phyloP scores from a whole-genome alignment of 2,888 invertebrate species.

The Caenorhabditis wallacei region DNA sequence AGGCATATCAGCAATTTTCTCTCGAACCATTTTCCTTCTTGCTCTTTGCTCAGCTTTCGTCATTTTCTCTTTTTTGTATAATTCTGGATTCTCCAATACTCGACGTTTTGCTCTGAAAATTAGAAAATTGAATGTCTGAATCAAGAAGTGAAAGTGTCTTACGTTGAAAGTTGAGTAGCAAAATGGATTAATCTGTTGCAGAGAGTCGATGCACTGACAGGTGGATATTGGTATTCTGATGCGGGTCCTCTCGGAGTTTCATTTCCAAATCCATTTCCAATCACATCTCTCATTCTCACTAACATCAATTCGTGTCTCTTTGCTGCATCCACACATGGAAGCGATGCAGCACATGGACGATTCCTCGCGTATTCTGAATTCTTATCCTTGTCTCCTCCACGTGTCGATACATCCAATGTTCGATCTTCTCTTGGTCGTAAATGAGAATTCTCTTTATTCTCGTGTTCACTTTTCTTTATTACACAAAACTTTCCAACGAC shows the following conservation, averaged over 20 bases:
- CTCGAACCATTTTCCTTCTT: slow-evolving; percentile 88
- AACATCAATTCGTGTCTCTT: slow-evolving; percentile 86
- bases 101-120: slow-evolving; percentile 88
- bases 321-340: slow-evolving; percentile 88
- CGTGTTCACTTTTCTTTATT: slow-evolving; percentile 75
- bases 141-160: slow-evolving; percentile 31
- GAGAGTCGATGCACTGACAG: slow-evolving; percentile 83
- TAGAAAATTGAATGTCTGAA: too few species aligned
- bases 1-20: slow-evolving; percentile 89
- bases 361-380: slow-evolving; percentile 69
- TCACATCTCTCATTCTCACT: slow-evolving; percentile 88
- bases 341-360: slow-evolving; percentile 77
- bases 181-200: slow-evolving; percentile 90
- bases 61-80: slow-evolving; percentile 85
- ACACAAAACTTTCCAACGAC: slow-evolving; percentile 92
- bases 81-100: slow-evolving; percentile 90
- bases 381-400: slow-evolving; percentile 63
- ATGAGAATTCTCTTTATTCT: slow-evolving; percentile 72
- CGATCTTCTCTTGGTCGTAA: slow-evolving; percentile 67
- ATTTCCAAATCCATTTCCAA: slow-evolving; percentile 87
- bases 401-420: slow-evolving; percentile 67
- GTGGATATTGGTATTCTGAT: slow-evolving; percentile 83
- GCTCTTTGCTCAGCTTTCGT: slow-evolving; percentile 71
- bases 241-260: slow-evolving; percentile 77
- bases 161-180: slow-evolving; percentile 87